These are phyloP conservation scores for Columba livia DNA, from an alignment of 2,113 vertebrate genomes.

Conservation along the genomic window DNA sequence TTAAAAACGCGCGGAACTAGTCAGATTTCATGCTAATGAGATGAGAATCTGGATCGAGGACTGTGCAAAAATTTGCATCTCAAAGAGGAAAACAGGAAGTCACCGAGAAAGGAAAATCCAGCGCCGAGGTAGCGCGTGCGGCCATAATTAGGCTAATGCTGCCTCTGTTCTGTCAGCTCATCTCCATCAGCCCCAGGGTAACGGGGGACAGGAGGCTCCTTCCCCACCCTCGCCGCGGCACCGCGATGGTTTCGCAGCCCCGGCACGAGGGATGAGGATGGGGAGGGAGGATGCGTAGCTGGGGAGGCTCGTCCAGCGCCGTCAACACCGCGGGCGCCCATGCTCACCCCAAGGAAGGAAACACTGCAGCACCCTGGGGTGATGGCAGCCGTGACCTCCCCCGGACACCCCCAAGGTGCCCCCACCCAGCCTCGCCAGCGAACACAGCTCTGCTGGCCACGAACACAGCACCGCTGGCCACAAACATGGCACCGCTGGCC, in stretches of 20 bases:
- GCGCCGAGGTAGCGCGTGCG: neutral
- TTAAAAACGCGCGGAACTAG: conserved; percentile 46
- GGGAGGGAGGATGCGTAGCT: fast-evolving
- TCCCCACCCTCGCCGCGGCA: neutral
- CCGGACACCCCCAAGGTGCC: fast-evolving
- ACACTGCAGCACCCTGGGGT: fast-evolving
- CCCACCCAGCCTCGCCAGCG: neutral
- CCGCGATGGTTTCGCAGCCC: neutral
- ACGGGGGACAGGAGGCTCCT: neutral
- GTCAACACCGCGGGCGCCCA: fast-evolving
- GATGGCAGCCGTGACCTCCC: fast-evolving
- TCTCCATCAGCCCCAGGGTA: conserved; percentile 32
- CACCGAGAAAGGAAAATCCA: conserved; percentile 52
- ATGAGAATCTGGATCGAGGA: conserved; percentile 55
- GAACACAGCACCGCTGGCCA: neutral
- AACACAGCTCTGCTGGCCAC: too few species aligned
- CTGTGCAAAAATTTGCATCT: conserved; percentile 72
- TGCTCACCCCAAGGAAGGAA: fast-evolving
- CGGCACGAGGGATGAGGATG: too few species aligned
- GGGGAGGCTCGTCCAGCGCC: fast-evolving
- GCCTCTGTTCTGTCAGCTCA: conserved; percentile 46
- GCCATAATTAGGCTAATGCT: conserved; percentile 62
- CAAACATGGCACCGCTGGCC: neutral
- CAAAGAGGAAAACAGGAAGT: conserved; percentile 70
- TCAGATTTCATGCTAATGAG: conserved; percentile 72